Base-by-base conservation (phyloP, 2,113 vertebrate species). In the Otocyon megalotis region DNA sequence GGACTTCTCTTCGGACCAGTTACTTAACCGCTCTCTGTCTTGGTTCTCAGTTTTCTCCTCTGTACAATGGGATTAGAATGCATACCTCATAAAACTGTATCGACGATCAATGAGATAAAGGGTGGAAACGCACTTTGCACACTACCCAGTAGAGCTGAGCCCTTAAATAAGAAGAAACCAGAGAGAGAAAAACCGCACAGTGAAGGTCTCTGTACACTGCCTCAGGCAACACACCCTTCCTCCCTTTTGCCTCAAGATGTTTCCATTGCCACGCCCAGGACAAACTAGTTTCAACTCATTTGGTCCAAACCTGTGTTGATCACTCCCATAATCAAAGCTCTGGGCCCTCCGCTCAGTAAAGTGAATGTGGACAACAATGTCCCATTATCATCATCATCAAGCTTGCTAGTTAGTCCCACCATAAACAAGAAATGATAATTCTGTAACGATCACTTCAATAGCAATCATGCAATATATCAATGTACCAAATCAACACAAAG, bases 111-210 rank as follows among this genome's bases (percentile, higher is more conserved):
- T 58, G 17, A 96, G 58, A 2, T 53, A 71, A 28, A 77, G 17
- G 32, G 35, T 60, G 74, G 83, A 90, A 89, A 92, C 4, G 28
- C 15, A 37, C 56, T 87, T 89, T 74, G 50, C 32, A 88, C 1
- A 20, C 19, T 62, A 24, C 28, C 30, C 62, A 28, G 14, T 24
- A 60, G 56, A 76, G 13, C 43, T 19, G 88, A 83, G 3, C 77
- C n/a, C n/a, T 90, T 80, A 69, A 71, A 60, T 77, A 93, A 88
- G 67, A 81, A 96, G 48, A 92, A 86, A 79, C 8, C 89, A 90
- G 63, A 91, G n/a, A 63, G 56, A 65, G 43, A 62, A 65, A 82
- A 81, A 83, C 56, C 13, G 11, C 26, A 14, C 62, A 3, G 0
- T n/a, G 14, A 90, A 58, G 48, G 24, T 54, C 74, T 54, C 43